Conservation (phyloP, 1,140 invertebrate genomes). For the Lithobius niger region DNA sequence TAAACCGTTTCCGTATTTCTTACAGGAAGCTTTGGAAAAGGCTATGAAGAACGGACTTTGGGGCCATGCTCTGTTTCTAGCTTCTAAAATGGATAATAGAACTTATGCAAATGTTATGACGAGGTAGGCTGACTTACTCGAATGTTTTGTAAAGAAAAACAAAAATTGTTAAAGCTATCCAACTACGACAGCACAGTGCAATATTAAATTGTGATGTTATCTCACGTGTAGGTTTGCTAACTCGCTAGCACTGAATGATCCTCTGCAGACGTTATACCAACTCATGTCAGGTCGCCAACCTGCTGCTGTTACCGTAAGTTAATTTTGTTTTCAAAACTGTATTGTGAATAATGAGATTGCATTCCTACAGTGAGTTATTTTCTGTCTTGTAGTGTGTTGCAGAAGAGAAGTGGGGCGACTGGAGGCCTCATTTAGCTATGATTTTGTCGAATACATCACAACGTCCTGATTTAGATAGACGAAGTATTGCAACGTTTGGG, state of each 20-base stretch:
- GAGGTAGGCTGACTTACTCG: too few species aligned
- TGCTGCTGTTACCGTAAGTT: slow-evolving; percentile 59
- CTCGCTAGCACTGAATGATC: slow-evolving; percentile 68
- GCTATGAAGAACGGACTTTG: slow-evolving; percentile 78
- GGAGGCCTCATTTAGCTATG: slow-evolving; percentile 89
- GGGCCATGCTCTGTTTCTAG: slow-evolving; percentile 86
- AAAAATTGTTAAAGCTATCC: too few species aligned
- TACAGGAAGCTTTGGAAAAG: slow-evolving; percentile 52
- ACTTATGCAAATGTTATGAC: slow-evolving; percentile 76
- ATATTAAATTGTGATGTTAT: too few species aligned
- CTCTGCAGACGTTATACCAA: slow-evolving; percentile 84
- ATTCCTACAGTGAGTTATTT: too few species aligned
- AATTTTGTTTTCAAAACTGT: slow-evolving; percentile 10
- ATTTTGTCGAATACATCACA: slow-evolving; percentile 74
- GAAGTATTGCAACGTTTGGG: slow-evolving; percentile 62
- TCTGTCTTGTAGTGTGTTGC: slow-evolving; percentile 39
- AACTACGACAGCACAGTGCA: too few species aligned
- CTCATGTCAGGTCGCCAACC: slow-evolving; percentile 73
- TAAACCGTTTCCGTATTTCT: slow-evolving; percentile 1
- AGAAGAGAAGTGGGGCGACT: slow-evolving; percentile 87
- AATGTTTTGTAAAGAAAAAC: too few species aligned
- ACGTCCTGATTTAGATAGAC: slow-evolving; percentile 62
- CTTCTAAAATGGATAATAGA: slow-evolving; percentile 73
- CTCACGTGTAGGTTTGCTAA: slow-evolving; percentile 77
- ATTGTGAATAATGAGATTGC: too few species aligned